A percentile compares a stretch with the other conserved stretches of the same genome.
Conservation (phyloP, 2,113 vertebrate species). For the Campylorhamphus procurvoides region DNA sequence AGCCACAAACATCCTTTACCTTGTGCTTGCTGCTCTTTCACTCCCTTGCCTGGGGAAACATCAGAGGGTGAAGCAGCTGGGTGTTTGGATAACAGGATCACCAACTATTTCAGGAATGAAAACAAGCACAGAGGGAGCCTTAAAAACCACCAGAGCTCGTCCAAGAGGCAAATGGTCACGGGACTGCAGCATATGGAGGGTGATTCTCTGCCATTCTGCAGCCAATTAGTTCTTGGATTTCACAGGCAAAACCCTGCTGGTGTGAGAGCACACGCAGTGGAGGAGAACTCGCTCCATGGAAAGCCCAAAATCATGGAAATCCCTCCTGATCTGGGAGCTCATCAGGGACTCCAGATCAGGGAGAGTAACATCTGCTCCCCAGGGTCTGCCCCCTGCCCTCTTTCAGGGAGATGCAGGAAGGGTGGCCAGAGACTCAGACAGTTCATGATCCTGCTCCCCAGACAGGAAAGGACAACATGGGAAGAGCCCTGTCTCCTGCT, state of each 20-base stretch:
- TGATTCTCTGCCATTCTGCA: slow-evolving; percentile 6
- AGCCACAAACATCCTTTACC: not conserved
- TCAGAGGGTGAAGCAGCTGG: accelerated
- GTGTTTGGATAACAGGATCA: not conserved
- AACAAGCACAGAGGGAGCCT: not conserved
- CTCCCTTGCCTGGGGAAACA: not conserved
- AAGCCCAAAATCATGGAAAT: not conserved
- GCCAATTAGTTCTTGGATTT: slow-evolving; percentile 39
- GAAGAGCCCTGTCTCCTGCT: not conserved
- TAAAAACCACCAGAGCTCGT: not conserved
- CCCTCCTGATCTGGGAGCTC: not conserved
- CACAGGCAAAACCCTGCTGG: not conserved
- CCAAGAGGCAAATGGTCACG: slow-evolving; percentile 4
- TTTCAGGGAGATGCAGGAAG: not conserved
- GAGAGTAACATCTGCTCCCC: not conserved
- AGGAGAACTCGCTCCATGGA: accelerated
- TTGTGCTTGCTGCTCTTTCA: not conserved
- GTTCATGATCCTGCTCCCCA: not conserved
- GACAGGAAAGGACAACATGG: not conserved
- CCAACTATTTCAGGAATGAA: not conserved
- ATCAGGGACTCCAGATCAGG: not conserved
- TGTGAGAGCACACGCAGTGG: accelerated
- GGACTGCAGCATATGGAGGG: slow-evolving; percentile 37
- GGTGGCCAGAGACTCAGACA: not conserved
- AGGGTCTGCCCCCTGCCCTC: accelerated